Evolutionary conservation across 2,113 vertebrate species (phyloP), one percentile per base, ranked within the genome.

Genomic region (Lichenostomus cassidix): DNA sequence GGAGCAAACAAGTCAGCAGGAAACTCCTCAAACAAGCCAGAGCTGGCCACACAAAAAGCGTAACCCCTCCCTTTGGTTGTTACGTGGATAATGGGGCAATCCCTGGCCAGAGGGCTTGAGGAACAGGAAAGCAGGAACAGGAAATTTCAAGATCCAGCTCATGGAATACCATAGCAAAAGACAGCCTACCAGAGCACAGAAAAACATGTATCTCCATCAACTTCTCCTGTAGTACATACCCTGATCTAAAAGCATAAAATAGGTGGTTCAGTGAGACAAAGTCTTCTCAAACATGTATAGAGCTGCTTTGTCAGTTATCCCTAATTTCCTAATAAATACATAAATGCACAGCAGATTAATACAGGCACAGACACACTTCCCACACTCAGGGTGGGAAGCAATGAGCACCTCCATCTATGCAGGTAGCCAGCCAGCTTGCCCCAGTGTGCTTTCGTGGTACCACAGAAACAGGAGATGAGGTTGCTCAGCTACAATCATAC

Each of bases 21-120:
- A 89, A 91, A 90, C 93, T 93, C 64, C 92, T 90, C 73, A 25
- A 86, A 97, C 94, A 95, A 96, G 95, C 92, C 93, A 92, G 87
- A 95, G 93, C 93, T 87, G 87, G 96, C 84, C 92, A 92, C 75
- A 74, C 64, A 80, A 88, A 87, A 91, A 71, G 64, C 8, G 1
- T 70, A 95, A 78, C 85, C 64, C 86, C 90, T 93, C 90, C 94
- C 95, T 95, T 68, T 3, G 39, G 87, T 44, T 85, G 82, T 63
- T 92, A 70, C n/a, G 6, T 87, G 53, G 55, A 69, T 80, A 83
- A 88, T 83, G 31, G 69, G 69, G 76, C 86, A 95, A 94, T 64
- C 79, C 88, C 80, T 94, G 93, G 92, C 95, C 93, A 93, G 92
- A 90, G 86, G 90, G 92, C 88, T 93, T 58, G 31, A 79, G 41